phyloP scores from a whole-genome alignment of 2,797 vertebrate species.

The Pyrocephalus nanus region DNA sequence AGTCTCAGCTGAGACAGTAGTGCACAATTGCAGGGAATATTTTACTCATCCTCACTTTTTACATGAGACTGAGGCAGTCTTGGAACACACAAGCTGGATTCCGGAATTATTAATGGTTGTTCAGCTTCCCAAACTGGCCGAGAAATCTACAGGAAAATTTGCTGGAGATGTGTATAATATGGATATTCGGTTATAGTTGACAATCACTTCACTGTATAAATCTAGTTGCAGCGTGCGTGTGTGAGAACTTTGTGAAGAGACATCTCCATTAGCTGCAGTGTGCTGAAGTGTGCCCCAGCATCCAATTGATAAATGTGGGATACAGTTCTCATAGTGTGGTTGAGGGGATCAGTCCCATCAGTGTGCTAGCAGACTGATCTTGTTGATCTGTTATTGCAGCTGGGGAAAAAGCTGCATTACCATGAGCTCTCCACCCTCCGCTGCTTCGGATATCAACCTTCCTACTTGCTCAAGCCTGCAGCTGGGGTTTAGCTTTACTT shows the following conservation, averaged over 20 bases:
- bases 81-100: background rate
- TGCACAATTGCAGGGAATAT: background rate
- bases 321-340: background rate
- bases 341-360: background rate
- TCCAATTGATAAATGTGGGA: background rate
- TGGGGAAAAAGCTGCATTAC: background rate
- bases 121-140: background rate
- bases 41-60: background rate
- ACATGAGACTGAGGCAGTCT: background rate
- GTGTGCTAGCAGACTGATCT: background rate
- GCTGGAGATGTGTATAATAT: background rate
- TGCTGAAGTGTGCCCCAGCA: background rate
- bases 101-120: background rate
- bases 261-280: fast-evolving
- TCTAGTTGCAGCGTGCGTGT: background rate
- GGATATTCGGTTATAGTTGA: background rate
- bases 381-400: background rate
- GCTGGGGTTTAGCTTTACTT: background rate
- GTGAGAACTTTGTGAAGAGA: background rate
- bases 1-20: background rate
- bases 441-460: background rate
- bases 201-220: background rate
- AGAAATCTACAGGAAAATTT: background rate
- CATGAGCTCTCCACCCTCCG: background rate
- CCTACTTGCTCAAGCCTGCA: background rate